Evolutionary conservation across 2,888 invertebrate genomes (phyloP).

Genomic region (Megamerina dolium): DNA sequence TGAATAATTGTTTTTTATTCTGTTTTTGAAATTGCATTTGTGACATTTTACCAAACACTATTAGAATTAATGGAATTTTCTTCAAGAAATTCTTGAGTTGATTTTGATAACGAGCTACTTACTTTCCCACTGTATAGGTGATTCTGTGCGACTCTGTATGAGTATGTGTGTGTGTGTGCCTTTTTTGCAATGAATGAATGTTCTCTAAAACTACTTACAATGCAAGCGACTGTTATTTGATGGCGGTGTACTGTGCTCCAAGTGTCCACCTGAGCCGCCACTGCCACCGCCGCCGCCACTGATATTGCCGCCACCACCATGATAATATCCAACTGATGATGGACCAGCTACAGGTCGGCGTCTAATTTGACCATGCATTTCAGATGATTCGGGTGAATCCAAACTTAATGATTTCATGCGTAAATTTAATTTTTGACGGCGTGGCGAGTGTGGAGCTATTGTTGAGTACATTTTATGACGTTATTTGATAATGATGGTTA

Average conservation of each 20-base stretch:
- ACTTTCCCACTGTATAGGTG: too few relatives aligned
- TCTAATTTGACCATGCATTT: slow-evolving; percentile 65
- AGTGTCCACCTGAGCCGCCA: slow-evolving; percentile 48
- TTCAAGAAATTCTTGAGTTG: too few relatives aligned
- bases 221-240: slow-evolving; percentile 57
- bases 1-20: too few relatives aligned
- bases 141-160: too few relatives aligned
- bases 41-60: too few relatives aligned
- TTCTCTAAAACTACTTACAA: slow-evolving; percentile 54
- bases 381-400: slow-evolving; percentile 92
- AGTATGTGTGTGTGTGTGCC: too few relatives aligned
- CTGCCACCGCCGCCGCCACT: slow-evolving; percentile 34
- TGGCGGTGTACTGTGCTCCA: slow-evolving; percentile 50
- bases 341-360: slow-evolving; percentile 63
- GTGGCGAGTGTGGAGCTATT: slow-evolving; percentile 84
- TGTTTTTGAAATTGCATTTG: too few relatives aligned
- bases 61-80: too few relatives aligned
- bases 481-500: slow-evolving; percentile 19
- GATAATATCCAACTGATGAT: slow-evolving; percentile 41
- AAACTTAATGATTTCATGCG: slow-evolving; percentile 96
- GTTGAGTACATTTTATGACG: slow-evolving; percentile 10
- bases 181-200: too few relatives aligned
- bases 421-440: slow-evolving; percentile 91
- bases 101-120: too few relatives aligned
- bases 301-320: slow-evolving; percentile 22